These are phyloP conservation scores for Blastomussa wellsi DNA, from an alignment of 92 coral and sea anemone species.

Conservation along the genomic window DNA sequence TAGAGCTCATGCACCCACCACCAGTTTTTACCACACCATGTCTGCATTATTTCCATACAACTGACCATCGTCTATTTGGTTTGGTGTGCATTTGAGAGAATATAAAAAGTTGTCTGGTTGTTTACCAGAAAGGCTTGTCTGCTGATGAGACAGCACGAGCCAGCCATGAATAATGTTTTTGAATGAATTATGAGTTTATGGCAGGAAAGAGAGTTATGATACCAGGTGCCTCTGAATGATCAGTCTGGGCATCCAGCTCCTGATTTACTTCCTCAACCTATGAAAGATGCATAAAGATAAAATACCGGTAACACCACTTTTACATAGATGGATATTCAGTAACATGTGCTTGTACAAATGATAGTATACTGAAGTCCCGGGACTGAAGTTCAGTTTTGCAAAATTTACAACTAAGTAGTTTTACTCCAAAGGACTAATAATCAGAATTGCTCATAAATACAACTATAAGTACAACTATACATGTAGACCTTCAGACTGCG, in stretches of 20 bases:
- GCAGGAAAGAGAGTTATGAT: conserved; percentile 28
- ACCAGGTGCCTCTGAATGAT: conserved; percentile 42
- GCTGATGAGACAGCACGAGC: conserved; percentile 31
- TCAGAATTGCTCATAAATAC: conserved; percentile 19
- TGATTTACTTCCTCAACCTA: conserved; percentile 52
- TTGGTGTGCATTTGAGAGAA: conserved; percentile 30
- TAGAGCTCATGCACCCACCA: conserved; percentile 33
- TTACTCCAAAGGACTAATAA: no score
- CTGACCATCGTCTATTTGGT: conserved; percentile 11
- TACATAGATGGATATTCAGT: conserved; percentile 23
- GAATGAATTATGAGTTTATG: conserved; percentile 27
- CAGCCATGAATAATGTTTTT: conserved; percentile 30
- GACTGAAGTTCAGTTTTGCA: no score
- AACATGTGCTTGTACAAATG: conserved; percentile 34
- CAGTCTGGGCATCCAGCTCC: conserved; percentile 39
- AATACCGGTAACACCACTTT: conserved; percentile 38
- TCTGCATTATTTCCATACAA: conserved; percentile 16
- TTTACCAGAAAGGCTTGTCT: conserved; percentile 24
- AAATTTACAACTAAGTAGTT: conserved; percentile 34
- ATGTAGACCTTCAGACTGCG: conserved; percentile 40
- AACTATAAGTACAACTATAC: conserved; percentile 31
- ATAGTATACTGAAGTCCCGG: conserved; percentile 34
- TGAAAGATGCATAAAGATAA: conserved; percentile 46
- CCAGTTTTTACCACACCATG: conserved; percentile 32
- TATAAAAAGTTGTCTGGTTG: conserved; percentile 20